Conservation (phyloP, 2,113 vertebrate species). For the Rhabdomys dilectus region DNA sequence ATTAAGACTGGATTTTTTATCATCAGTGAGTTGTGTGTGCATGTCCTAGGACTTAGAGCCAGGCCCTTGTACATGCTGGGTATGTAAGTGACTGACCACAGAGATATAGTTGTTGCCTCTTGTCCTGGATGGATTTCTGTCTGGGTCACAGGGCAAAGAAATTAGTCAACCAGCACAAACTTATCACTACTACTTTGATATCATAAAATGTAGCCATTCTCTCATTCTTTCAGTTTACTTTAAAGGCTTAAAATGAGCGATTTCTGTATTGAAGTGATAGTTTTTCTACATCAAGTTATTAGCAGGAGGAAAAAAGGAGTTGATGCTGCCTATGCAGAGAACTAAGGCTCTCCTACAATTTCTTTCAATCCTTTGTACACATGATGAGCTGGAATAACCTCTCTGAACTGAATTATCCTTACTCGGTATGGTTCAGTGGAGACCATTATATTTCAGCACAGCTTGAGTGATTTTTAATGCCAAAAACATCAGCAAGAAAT, state of each 20-base stretch:
- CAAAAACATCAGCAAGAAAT: constrained; percentile 91
- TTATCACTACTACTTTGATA: constrained; percentile 62
- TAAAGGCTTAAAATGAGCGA: constrained; percentile 79
- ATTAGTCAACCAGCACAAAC: constrained; percentile 51
- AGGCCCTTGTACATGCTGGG: neutral
- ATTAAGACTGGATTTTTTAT: constrained; percentile 58
- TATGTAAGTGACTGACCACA: neutral
- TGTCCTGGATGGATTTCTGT: constrained; percentile 55
- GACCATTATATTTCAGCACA: constrained; percentile 91
- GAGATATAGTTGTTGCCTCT: neutral
- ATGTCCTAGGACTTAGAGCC: neutral
- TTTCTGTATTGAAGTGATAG: constrained; percentile 80
- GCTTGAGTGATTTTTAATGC: constrained; percentile 92
- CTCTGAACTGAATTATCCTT: constrained; percentile 91
- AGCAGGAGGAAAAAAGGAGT: constrained; percentile 69
- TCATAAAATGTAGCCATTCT: constrained; percentile 60
- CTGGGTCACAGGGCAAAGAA: constrained; percentile 70
- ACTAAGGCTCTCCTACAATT: constrained; percentile 87
- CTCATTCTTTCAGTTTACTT: constrained; percentile 78
- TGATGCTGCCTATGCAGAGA: constrained; percentile 84
- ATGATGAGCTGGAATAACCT: constrained; percentile 91
- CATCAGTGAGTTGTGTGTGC: neutral
- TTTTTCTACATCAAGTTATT: constrained; percentile 79
- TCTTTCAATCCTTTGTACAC: constrained; percentile 89
- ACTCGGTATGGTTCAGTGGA: constrained; percentile 88